Conservation (phyloP, 2,888 invertebrate species). For the Temnothorax rugatulus region DNA sequence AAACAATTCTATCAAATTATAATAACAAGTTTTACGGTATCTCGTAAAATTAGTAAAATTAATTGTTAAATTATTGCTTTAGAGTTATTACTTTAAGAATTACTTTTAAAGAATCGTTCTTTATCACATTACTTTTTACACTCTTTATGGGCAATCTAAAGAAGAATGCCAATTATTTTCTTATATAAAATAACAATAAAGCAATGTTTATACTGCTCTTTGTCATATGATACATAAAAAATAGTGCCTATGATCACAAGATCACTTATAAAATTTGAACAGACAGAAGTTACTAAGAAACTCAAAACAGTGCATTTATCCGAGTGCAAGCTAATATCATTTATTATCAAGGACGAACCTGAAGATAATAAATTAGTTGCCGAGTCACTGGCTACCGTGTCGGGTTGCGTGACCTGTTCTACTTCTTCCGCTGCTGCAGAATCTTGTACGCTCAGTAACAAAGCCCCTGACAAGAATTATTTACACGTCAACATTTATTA, state of each 20-base stretch:
- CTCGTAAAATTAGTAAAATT: slow-evolving; percentile 3
- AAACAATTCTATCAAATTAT: slow-evolving; percentile 10
- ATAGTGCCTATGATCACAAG: slow-evolving; percentile 22
- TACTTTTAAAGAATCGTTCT: neutral
- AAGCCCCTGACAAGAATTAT: slow-evolving; percentile 87
- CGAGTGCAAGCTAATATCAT: slow-evolving; percentile 55
- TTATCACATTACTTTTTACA: neutral
- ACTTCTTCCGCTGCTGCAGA: slow-evolving; percentile 92
- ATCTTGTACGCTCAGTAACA: slow-evolving; percentile 93
- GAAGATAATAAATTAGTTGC: slow-evolving; percentile 90
- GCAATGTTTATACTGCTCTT: neutral
- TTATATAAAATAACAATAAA: slow-evolving; percentile 40
- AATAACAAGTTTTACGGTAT: neutral
- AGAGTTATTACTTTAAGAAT: neutral
- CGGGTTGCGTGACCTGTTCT: slow-evolving; percentile 88
- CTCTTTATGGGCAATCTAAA: slow-evolving; percentile 12
- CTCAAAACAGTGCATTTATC: slow-evolving; percentile 67
- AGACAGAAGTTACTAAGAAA: slow-evolving; percentile 54
- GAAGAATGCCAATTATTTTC: slow-evolving; percentile 7
- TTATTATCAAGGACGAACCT: slow-evolving; percentile 86
- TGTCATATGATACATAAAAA: neutral
- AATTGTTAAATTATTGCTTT: slow-evolving; percentile 7
- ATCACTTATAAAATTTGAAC: slow-evolving; percentile 51
- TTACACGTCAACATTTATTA: slow-evolving; percentile 16
- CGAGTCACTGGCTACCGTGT: slow-evolving; percentile 87